Conservation (phyloP, 1,140 invertebrate genomes). For the Nixonia krombeini region DNA sequence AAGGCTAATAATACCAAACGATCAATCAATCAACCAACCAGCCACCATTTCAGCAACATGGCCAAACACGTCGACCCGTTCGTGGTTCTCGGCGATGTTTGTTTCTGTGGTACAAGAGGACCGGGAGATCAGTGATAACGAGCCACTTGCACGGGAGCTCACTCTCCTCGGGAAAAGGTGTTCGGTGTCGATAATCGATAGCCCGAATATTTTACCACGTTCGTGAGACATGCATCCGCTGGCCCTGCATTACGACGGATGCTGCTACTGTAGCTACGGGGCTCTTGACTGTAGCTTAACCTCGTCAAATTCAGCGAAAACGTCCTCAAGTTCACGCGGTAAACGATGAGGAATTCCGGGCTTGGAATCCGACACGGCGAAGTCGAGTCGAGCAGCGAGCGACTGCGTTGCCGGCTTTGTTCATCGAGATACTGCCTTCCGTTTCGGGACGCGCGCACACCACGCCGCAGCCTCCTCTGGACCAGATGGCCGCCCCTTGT, state of each 20-base stretch:
- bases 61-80: too few relatives aligned
- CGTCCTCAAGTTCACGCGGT: too few relatives aligned
- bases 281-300: neutral
- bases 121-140: neutral
- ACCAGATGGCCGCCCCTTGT: constrained; percentile 26
- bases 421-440: constrained; percentile 23
- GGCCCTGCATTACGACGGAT: neutral
- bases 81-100: too few relatives aligned
- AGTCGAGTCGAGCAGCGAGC: constrained; percentile 16
- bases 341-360: neutral
- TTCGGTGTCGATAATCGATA: neutral
- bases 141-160: neutral
- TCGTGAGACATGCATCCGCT: neutral
- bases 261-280: neutral
- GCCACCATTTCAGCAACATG: too few relatives aligned
- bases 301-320: neutral
- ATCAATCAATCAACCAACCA: neutral
- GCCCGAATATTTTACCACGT: neutral
- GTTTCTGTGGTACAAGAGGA: neutral
- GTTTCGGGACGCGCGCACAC: constrained; percentile 38
- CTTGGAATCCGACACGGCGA: neutral
- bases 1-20: neutral
- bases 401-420: constrained; percentile 40
- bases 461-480: constrained; percentile 38
- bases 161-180: neutral